Base-by-base conservation (phyloP, 1,140 invertebrate genomes). In the Drosophila baimaii region DNA sequence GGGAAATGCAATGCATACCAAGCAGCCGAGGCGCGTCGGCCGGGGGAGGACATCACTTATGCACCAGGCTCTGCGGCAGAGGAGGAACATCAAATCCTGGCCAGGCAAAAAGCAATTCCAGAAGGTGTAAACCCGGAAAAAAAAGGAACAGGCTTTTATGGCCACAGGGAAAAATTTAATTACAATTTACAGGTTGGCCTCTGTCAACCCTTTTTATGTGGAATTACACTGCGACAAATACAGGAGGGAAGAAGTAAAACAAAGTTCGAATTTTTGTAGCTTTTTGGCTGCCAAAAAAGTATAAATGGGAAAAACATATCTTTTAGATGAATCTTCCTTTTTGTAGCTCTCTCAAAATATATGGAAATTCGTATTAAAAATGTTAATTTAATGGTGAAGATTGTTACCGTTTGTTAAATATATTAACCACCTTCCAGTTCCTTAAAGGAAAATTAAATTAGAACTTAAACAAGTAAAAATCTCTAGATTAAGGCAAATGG, bases 1-100 rank as follows among this genome's bases (percentile, higher is more conserved):
- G 57, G 58, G 54, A 77, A 89, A 81, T 84, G 84, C 84, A 88
- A 88, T 88, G 84, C 84, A 88, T 88, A 88, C 74, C 81, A 88
- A 88, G 25, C 66, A 80, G 54, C n/a, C 21, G 29, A n/a, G n/a
- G n/a, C 43, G 49, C 19, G 13, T 52, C 13, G 19, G 3, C n/a
- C 19, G 15, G 25, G 15, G 25, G 9, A 49, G 51, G 59, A 57
- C 52, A 52, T 76, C 75, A 71, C 62, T 70, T 88, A 74, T 84
- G 77, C 79, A 84, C 71, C 84, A 83, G 64, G 47, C 70, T 57
- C 29, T 29, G 49, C 47, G 44, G 35, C 33, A 63, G n/a, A n/a
- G n/a, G n/a, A n/a, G 44, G 31, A 25, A 62, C 47, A 73, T 61
- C 41, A 72, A 78, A 59, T 61, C 66, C 56, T 54, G 19, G 39